Percentiles rank a stretch among this genome's conserved stretches.
Evolutionary conservation across 2,797 vertebrate genomes (phyloP).

Genomic region (Falco naumanni): DNA sequence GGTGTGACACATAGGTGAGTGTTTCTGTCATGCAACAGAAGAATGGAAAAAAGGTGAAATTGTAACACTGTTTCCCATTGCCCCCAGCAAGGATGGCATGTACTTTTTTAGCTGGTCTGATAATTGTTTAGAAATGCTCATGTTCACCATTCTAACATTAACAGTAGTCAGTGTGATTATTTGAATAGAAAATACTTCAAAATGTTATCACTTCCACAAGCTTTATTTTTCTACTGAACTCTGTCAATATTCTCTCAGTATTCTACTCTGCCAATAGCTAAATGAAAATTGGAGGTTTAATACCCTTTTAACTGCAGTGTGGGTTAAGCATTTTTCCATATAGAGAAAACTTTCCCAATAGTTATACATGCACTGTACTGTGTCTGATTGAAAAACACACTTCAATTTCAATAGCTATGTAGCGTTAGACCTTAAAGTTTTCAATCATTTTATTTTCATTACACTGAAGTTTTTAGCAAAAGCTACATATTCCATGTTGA

Average conservation of each 20-base stretch:
- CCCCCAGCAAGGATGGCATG: background rate
- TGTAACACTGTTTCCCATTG: background rate
- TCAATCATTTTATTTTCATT: background rate
- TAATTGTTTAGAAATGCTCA: background rate
- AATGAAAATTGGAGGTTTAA: background rate
- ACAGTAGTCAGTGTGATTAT: background rate
- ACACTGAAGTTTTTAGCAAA: background rate
- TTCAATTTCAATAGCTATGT: background rate
- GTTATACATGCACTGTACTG: background rate
- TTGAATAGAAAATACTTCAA: background rate
- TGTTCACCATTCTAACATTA: background rate
- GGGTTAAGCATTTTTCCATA: background rate
- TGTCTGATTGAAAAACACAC: background rate
- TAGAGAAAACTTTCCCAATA: background rate
- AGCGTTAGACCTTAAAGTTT: background rate
- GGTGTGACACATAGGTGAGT: background rate
- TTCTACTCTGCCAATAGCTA: background rate
- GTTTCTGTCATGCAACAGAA: background rate
- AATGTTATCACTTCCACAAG: background rate
- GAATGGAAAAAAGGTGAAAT: background rate
- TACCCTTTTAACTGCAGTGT: background rate
- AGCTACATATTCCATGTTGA: background rate
- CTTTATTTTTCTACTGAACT: background rate
- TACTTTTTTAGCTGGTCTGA: background rate
- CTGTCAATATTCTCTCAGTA: background rate